Base-by-base conservation (phyloP, 1,140 invertebrate genomes). In the Acromyrmex charruanus region DNA sequence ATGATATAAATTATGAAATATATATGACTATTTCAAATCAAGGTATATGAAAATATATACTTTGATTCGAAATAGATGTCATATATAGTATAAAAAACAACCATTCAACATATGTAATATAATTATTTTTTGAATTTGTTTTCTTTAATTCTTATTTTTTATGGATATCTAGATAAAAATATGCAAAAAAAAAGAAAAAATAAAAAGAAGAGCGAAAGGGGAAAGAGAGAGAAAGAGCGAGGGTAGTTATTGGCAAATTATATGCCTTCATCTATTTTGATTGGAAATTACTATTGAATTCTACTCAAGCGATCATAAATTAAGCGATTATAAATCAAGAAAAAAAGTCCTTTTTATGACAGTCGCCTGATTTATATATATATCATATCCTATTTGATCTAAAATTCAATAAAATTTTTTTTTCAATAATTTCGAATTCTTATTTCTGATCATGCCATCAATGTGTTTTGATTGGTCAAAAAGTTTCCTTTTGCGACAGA, bases 201-300 rank as follows among this genome's bases (percentile, higher is more conserved):
- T 0, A 66, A 28, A 61, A 5, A 59, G 7, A 18, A 61, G 28
- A 35, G 31, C 0, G 3, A 65, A 21, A 16, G 28, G 2, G 5
- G 6, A 28, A 9, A 31, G 9, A 39, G n/a, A 39, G 10, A 39
- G 9, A 28, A 6, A 25, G 7, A 68, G 66, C 21, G 21, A 12
- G 66, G n/a, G 3, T 14, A 49, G 35, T 6, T 6, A 77, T 44
- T 44, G 77, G 77, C 81, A 69, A n/a, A 75, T 87, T 88, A 86
- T 77, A 87, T 88, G 80, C 59, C 51, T 77, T 86, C 68, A 53
- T 87, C 25, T 85, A 77, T 28, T 66, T 72, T 89, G 59, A 91
- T 87, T 80, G 72, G 74, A 79, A 88, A 85, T 91, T 90, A 93
- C 91, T 92, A 91, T 92, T 88, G 91, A 91, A 84, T 89, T 59